Evolutionary conservation across 2,113 vertebrate genomes (phyloP).

Genomic region (Pelmatolapia mariae): DNA sequence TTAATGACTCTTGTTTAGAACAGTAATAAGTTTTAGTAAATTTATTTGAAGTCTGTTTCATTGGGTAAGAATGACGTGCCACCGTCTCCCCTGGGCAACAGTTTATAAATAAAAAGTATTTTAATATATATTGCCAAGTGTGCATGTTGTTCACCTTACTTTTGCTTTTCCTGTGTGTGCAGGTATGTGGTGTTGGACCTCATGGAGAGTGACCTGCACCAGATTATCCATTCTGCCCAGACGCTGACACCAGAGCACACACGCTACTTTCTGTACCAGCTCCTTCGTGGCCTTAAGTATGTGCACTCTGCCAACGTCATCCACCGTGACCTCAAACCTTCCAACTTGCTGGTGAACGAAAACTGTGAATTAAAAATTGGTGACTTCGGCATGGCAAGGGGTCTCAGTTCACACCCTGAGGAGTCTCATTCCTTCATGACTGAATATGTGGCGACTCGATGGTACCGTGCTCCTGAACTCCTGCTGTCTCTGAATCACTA

Average conservation of each 20-base stretch:
- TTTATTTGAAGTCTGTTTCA: not conserved
- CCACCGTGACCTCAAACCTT: slow-evolving; percentile 94
- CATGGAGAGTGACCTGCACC: slow-evolving; percentile 97
- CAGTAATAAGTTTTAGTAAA: not conserved
- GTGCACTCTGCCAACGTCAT: slow-evolving; percentile 96
- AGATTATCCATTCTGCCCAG: slow-evolving; percentile 93
- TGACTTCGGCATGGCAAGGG: slow-evolving; percentile 94
- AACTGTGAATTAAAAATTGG: slow-evolving; percentile 98
- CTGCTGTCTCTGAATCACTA: slow-evolving; percentile 90
- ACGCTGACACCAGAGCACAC: slow-evolving; percentile 87
- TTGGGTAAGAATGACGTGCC: not conserved
- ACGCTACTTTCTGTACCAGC: slow-evolving; percentile 95
- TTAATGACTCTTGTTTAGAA: not conserved
- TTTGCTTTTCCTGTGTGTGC: not conserved
- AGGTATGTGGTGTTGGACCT: slow-evolving; percentile 96
- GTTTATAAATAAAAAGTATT: not conserved
- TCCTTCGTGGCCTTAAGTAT: slow-evolving; percentile 93
- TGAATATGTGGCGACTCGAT: slow-evolving; percentile 93
- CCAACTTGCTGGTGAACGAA: slow-evolving; percentile 92
- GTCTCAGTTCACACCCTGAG: slow-evolving; percentile 80
- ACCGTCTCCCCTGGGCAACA: not conserved
- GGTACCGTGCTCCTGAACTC: slow-evolving; percentile 94
- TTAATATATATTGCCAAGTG: not conserved
- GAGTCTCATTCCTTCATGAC: slow-evolving; percentile 91
- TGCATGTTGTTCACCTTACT: not conserved